These are phyloP conservation scores for Stichodactyla mertensii DNA, from an alignment of 64 coral and sea anemone genomes.

Conservation along the genomic window DNA sequence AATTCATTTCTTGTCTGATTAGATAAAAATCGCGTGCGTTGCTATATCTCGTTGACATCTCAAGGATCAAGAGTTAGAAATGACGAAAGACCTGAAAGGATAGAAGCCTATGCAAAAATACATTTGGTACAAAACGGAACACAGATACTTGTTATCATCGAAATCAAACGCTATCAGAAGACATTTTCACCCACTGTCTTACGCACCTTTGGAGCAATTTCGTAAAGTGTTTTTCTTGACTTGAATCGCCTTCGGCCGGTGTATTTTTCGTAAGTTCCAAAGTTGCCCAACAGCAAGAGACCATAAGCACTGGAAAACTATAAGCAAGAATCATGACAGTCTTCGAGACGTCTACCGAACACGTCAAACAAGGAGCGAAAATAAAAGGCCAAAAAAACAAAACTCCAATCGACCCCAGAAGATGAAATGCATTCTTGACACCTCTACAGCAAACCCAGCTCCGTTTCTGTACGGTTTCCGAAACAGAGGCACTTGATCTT, in stretches of 20 bases:
- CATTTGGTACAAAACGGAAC: too few relatives aligned
- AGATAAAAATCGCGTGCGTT: too few relatives aligned
- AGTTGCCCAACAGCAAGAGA: slow-evolving; percentile 29
- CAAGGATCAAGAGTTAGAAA: too few relatives aligned
- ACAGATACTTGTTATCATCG: too few relatives aligned
- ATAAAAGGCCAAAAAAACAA: slow-evolving; percentile 48
- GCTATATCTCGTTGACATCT: too few relatives aligned
- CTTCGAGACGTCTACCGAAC: background rate
- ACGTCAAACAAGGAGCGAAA: slow-evolving; percentile 33
- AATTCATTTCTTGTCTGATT: too few relatives aligned
- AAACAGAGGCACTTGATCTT: background rate
- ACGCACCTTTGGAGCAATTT: background rate
- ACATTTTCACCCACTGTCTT: background rate
- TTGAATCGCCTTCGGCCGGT: background rate
- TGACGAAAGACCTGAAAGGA: too few relatives aligned
- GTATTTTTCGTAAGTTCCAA: slow-evolving; percentile 26
- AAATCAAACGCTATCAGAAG: background rate
- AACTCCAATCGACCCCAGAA: slow-evolving; percentile 31
- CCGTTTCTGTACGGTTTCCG: background rate
- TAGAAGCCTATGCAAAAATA: too few relatives aligned
- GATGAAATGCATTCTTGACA: slow-evolving; percentile 22
- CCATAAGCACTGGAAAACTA: slow-evolving; percentile 13
- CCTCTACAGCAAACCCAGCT: background rate
- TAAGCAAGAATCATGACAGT: background rate
- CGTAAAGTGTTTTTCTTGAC: background rate